A percentile compares a stretch with the other conserved stretches of the same genome.
Conservation (phyloP, 2,888 invertebrate species). For the Drosophila kanekoi region DNA sequence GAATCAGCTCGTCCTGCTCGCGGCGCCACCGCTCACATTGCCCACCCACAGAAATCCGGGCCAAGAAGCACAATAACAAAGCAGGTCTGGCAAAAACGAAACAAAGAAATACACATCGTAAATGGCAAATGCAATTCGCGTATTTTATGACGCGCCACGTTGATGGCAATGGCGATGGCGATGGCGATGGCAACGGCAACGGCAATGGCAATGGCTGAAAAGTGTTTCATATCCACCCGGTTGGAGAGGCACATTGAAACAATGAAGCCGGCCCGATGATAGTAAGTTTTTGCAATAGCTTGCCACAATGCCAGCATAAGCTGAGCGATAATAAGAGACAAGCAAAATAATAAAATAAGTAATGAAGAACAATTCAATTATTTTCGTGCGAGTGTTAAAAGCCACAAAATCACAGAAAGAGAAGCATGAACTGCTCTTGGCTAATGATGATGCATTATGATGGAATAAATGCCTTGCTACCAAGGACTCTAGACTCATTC, state of each 20-base stretch:
- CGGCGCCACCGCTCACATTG: slow-evolving; percentile 12
- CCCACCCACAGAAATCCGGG: slow-evolving; percentile 44
- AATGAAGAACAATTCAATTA: slow-evolving; percentile 82
- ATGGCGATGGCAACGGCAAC: slow-evolving; percentile 12
- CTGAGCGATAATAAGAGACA: slow-evolving; percentile 78
- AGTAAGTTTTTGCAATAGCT: slow-evolving; percentile 46
- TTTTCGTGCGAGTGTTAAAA: slow-evolving; percentile 67
- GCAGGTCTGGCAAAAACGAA: slow-evolving; percentile 26
- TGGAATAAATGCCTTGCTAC: slow-evolving; percentile 22
- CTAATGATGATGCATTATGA: slow-evolving; percentile 77
- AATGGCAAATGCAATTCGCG: slow-evolving; percentile 82
- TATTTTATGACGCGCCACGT: slow-evolving; percentile 82
- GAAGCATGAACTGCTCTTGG: slow-evolving; percentile 32
- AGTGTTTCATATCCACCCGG: slow-evolving; percentile 62
- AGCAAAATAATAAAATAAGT: slow-evolving; percentile 82
- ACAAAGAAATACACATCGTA: slow-evolving; percentile 75
- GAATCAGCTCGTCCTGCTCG: slow-evolving; percentile 70
- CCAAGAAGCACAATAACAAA: slow-evolving; percentile 60
- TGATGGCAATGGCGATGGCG: slow-evolving; percentile 65
- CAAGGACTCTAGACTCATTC: neutral
- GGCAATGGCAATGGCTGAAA: slow-evolving; percentile 48
- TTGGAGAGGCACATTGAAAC: slow-evolving; percentile 41
- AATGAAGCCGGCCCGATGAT: slow-evolving; percentile 56
- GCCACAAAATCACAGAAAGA: slow-evolving; percentile 58
- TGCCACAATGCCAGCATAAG: slow-evolving; percentile 45